A percentile compares a stretch with the other conserved stretches of the same genome.
phyloP scores from a whole-genome alignment of 1,140 invertebrate genomes.

The Brachionus calyciflorus region DNA sequence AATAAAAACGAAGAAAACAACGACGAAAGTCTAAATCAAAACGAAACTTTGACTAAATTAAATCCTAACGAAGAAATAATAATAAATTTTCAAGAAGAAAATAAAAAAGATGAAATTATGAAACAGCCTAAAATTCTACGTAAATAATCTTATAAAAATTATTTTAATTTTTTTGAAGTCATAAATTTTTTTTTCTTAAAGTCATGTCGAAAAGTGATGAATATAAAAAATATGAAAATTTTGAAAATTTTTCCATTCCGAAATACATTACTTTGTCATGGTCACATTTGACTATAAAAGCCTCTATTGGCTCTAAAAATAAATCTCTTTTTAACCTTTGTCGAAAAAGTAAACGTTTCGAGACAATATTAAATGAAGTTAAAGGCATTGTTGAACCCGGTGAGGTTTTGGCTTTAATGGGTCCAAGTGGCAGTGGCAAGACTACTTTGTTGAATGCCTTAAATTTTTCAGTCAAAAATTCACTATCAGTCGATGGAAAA shows the following conservation, averaged over 20 bases:
- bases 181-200: too few relatives aligned
- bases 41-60: too few relatives aligned
- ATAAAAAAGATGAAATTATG: too few relatives aligned
- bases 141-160: too few relatives aligned
- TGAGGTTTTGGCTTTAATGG: conserved; percentile 35
- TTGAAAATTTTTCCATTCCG: background rate
- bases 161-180: too few relatives aligned
- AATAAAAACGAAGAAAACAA: too few relatives aligned
- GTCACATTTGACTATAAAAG: background rate
- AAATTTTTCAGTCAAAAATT: conserved; percentile 72
- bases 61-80: too few relatives aligned
- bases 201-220: background rate
- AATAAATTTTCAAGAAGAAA: too few relatives aligned
- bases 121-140: too few relatives aligned
- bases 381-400: conserved; percentile 44
- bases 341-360: background rate
- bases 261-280: conserved; percentile 10
- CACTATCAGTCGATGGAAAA: conserved; percentile 71
- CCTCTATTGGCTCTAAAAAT: background rate
- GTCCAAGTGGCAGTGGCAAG: conserved; percentile 68
- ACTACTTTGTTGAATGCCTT: conserved; percentile 87
- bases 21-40: too few relatives aligned
- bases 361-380: conserved; percentile 25
- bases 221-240: background rate
- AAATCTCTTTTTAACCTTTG: background rate